Evolutionary conservation across 35 echinoderm and acorn worm genomes (phyloP), one percentile per base, ranked within the genome.

Genomic region (Heliocidaris tuberculata): DNA sequence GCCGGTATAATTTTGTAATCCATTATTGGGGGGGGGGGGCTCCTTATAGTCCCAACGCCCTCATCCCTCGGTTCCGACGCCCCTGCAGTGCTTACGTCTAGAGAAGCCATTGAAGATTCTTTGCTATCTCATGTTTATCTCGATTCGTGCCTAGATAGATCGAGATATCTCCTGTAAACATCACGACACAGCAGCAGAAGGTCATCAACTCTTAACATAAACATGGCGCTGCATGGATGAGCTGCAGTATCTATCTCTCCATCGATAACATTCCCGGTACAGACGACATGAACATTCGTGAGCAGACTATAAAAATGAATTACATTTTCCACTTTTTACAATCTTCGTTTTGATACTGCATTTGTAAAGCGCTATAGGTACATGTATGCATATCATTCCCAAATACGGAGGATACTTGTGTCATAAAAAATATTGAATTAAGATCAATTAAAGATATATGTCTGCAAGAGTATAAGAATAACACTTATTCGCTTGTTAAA

Each of bases 161-260:
- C 19, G 7, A 78, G 27, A n/a, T 78, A 78, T 78, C 65, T 78
- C 65, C 65, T 27, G 65, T 78, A 78, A 78, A 78, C 65, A 78
- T 78, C 65, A 78, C 65, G 65, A n/a, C 17, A 78, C 65, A 78
- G 3, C 65, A 78, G 17, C 65, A 78, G 65, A 78, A 78, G 65
- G 65, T 78, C 65, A 78, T 78, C 65, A 78, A 78, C 65, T 78
- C 65, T 19, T n/a, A 78, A 78, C 65, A 78, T 78, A 78, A 78
- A 78, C 65, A 78, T 78, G 65, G 65, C 65, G 65, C 4, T 78
- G 65, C 65, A 78, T 78, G 65, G 27, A 78, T 78, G 65, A 78
- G 65, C 65, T 78, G 0, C 65, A n/a, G 65, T 78, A 78, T 78
- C 61, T 27, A 42, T 42, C 16, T 71, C 61, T n/a, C 61, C 6